Base-by-base conservation (phyloP, 2,797 vertebrate species). In the Garrulus glandarius region DNA sequence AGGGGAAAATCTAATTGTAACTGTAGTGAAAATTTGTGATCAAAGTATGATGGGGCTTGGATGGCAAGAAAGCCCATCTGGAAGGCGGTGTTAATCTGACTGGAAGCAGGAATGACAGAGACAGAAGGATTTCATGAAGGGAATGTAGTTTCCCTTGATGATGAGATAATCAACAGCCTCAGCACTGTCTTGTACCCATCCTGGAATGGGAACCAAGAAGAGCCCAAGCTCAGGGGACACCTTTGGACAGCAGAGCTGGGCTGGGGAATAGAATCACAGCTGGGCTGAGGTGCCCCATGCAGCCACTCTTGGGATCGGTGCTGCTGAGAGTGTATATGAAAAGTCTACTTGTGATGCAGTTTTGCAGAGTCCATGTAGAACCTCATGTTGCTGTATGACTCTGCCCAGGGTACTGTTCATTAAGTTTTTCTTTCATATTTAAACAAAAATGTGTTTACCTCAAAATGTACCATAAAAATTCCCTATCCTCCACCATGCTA, bases 241-340 rank as follows among this genome's bases (percentile, higher is more conserved):
- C 23, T 34, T 34, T 37, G 20, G 21, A 24, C 26, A 53, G 27
- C 22, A 69, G 19, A 60, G 8, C 15, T 59, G 16, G 15, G 14
- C 11, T 83, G n/a, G 24, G 3, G 6, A 39, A 13, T 5, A n/a
- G 47, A 75, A 11, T 11, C 9, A 59, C 4, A 68, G 11, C 21
- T 78, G 56, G 7, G 5, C 34, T 70, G 41, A 77, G 7, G 5
- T 49, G 15, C 24, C 15, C 20, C 19, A 37, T 49, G 15, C 49
- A 77, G 6, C 17, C 1, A 1, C 6, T 43, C 5, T 71, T 2
- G 2, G 34, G 10, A 44, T 5, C 14, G 6, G 10, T 53, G 32
- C 52, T 53, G 13, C 24, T 84, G 23, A 2, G 4, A 57, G 12
- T 0, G 0, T 22, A 5, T 27, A 5, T 19, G 52, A 52, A 23